Percentiles rank a stretch among this genome's conserved stretches.
phyloP scores from a whole-genome alignment of 2,797 vertebrate genomes.

The Rhinogobio ventralis region DNA sequence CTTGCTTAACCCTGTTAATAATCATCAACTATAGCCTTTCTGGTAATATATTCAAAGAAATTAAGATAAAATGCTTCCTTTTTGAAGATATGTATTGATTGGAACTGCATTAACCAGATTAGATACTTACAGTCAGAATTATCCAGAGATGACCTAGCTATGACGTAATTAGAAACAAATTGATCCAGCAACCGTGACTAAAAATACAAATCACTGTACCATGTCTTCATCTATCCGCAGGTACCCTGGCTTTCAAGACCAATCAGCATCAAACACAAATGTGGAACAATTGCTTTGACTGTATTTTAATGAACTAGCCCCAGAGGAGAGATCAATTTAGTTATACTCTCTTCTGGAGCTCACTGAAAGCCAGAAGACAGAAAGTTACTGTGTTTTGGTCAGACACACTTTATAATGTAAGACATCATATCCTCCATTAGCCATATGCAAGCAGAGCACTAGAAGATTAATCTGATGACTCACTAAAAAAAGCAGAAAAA shows the following conservation, averaged over 20 bases:
- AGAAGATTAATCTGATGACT: not conserved
- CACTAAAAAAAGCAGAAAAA: not conserved
- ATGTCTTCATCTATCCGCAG: conserved; percentile 51
- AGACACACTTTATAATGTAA: not conserved
- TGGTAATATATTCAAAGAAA: not conserved
- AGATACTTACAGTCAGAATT: not conserved
- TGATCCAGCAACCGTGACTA: conserved; percentile 22
- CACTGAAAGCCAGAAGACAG: conserved; percentile 3
- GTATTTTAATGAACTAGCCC: conserved; percentile 58
- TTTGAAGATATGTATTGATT: conserved; percentile 9
- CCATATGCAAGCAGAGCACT: not conserved
- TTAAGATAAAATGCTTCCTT: not conserved
- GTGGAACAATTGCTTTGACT: conserved; percentile 52
- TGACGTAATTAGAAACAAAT: conserved; percentile 34
- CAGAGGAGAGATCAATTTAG: conserved; percentile 50
- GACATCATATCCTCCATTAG: conserved; percentile 13
- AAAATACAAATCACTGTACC: conserved; percentile 41
- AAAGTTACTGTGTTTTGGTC: conserved; percentile 10
- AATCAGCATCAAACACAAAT: conserved; percentile 59
- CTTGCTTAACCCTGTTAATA: not conserved
- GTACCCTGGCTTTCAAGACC: conserved; percentile 51
- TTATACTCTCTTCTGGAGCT: not conserved
- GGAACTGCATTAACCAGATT: conserved; percentile 17
- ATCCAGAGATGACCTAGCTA: not conserved
- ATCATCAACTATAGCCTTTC: not conserved